A percentile compares a stretch with the other conserved stretches of the same genome.
phyloP scores from a whole-genome alignment of 2,888 invertebrate species.

The Minunthozetes semirufus region DNA sequence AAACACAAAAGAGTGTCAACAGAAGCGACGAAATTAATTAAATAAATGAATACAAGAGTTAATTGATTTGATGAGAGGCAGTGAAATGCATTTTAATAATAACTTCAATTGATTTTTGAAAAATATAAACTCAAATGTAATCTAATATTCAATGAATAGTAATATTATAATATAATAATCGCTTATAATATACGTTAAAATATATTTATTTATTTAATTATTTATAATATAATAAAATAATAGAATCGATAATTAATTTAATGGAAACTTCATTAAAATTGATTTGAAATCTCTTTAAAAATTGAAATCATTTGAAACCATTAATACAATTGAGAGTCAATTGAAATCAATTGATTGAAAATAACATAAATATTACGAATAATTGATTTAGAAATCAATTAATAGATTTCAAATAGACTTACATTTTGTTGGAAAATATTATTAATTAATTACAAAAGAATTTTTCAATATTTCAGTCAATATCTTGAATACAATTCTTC shows the following conservation, averaged over 20 bases:
- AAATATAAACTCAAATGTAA: constrained; percentile 3
- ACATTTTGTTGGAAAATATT: constrained; percentile 7
- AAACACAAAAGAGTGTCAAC: too few species aligned
- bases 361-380: background rate
- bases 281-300: too few species aligned
- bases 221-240: too few species aligned
- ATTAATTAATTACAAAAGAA: background rate
- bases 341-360: background rate
- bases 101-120: background rate
- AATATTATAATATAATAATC: background rate
- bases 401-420: background rate
- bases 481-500: background rate
- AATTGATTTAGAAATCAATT: background rate
- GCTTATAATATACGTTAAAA: too few species aligned
- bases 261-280: too few species aligned
- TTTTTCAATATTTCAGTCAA: background rate
- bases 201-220: too few species aligned
- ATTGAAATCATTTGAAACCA: too few species aligned
- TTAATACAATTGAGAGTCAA: background rate
- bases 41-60: background rate
- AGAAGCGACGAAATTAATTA: too few species aligned
- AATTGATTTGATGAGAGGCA: background rate
- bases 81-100: background rate
- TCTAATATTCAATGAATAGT: background rate
- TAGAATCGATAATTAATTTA: too few species aligned